Evolutionary conservation across 2,888 invertebrate species (phyloP).

Genomic region (Drosophila lutescens): DNA sequence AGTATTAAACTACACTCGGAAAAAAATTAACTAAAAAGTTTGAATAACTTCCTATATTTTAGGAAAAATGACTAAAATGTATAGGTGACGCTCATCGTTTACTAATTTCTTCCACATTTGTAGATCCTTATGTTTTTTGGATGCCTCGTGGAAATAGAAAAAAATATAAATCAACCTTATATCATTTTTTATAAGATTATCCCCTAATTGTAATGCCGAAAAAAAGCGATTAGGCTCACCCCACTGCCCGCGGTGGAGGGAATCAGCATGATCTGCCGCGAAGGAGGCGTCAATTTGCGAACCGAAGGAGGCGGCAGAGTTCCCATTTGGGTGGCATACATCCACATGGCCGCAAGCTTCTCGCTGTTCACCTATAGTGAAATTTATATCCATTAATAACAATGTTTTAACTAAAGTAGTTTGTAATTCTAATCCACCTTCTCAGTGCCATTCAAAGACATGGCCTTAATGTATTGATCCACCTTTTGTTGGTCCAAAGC

Average conservation of each 20-base stretch:
- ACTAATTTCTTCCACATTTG: no score
- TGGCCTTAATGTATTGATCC: slow-evolving; percentile 83
- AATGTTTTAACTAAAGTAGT: neutral
- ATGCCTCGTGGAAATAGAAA: no score
- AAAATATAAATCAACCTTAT: no score
- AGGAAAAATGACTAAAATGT: no score
- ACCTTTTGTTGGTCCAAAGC: slow-evolving; percentile 81
- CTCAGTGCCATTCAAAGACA: slow-evolving; percentile 78
- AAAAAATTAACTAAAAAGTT: no score
- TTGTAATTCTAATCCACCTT: slow-evolving; percentile 63
- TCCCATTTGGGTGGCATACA: slow-evolving; percentile 79
- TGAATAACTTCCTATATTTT: no score
- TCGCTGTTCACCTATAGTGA: slow-evolving; percentile 69
- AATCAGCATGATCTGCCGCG: slow-evolving; percentile 81
- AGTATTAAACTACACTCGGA: no score
- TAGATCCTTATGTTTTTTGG: no score
- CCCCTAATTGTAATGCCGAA: no score
- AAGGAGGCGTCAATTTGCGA: slow-evolving; percentile 58
- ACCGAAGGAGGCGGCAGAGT: slow-evolving; percentile 57
- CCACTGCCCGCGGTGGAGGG: slow-evolving; percentile 75
- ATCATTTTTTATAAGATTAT: no score
- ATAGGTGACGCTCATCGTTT: no score
- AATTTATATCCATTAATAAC: neutral
- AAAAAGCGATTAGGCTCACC: slow-evolving; percentile 47
- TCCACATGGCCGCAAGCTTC: slow-evolving; percentile 82